Evolutionary conservation across 2,113 vertebrate species (phyloP), one percentile per base, ranked within the genome.

Genomic region (Scatophagus argus): DNA sequence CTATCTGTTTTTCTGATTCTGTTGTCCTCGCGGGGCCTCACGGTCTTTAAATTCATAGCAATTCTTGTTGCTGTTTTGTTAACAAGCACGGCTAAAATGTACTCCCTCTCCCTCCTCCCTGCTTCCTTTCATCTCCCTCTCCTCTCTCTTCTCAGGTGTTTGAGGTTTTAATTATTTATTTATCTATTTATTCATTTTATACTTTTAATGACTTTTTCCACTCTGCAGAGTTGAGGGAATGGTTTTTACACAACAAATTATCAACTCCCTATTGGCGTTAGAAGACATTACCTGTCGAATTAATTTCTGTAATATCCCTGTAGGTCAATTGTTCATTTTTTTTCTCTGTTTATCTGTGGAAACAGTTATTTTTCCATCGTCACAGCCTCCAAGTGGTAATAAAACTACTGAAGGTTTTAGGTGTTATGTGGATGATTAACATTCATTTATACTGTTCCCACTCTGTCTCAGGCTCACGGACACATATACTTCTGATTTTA

Each of bases 191-290:
- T 43, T 13, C 31, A 19, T 63, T 55, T 78, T 85, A 68, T 52
- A 75, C 52, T 88, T 87, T 88, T 87, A 91, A 91, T 91, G 56
- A 84, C 80, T 92, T 91, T 88, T 85, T 73, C 71, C 82, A 79
- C 82, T 89, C 74, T 51, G 55, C 61, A 43, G 82, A 82, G 62
- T 79, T 81, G 6, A 52, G 71, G 81, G 70, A 77, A 72, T 65
- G 6, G 8, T 34, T 25, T 76, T 61, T 38, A 60, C 74, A 77
- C 68, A 83, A 76, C 75, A 82, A 87, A 87, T 89, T 61, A 85
- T 84, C 75, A 83, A 74, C 77, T 89, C 76, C 87, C 84, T 66
- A 2, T 71, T 85, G 86, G 81, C 62, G 8, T 77, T 71, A 41
- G 54, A 81, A 89, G 60, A 79, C 71, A 80, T 87, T 82, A 91